Base-by-base conservation (phyloP, 2,888 invertebrate species). In the Geotrupes spiniger region DNA sequence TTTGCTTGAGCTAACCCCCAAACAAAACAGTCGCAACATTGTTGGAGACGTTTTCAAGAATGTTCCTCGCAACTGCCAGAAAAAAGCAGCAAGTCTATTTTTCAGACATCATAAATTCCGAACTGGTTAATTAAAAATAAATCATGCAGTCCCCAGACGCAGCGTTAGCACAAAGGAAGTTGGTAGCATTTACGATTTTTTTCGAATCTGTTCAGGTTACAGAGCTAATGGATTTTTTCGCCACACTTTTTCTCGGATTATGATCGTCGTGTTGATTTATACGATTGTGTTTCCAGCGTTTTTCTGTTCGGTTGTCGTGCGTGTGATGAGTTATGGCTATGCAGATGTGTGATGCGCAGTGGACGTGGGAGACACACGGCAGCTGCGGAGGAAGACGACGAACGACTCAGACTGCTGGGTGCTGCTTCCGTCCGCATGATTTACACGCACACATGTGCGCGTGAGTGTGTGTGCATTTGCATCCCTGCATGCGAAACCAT, bases 371-470 rank as follows among this genome's bases (percentile, higher is more conserved):
- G 46, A 46, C 36, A 27, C 36, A 28, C 40, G 21, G 46, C 39
- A 54, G 52, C 56, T 56, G 56, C 52, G 44, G 37, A 51, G 50
- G 53, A 42, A 56, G 52, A 53, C 47, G 51, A 41, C 51, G 51
- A 46, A 41, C 51, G 49, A 46, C 51, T 49, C 49, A 69, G 68
- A 68, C 68, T 67, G 64, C 61, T 64, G 65, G 68, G 43, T 49
- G 63, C 65, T 68, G 66, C 69, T 69, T 69, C 69, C 69, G 69
- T 68, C 69, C 49, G 62, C 63, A 69, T 69, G 68, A 69, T 69
- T 69, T 69, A 69, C 53, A 65, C 58, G 51, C 46, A 55, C 57
- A 58, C 56, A 60, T 54, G 54, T 52, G 21, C 6, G 21, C 54
- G 54, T 52, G 21, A 4, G 21, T 21, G 6, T 21, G 21, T 6